Evolutionary conservation across 2,797 vertebrate genomes (phyloP), one percentile per base, ranked within the genome.

Genomic region (Liparis tanakae): DNA sequence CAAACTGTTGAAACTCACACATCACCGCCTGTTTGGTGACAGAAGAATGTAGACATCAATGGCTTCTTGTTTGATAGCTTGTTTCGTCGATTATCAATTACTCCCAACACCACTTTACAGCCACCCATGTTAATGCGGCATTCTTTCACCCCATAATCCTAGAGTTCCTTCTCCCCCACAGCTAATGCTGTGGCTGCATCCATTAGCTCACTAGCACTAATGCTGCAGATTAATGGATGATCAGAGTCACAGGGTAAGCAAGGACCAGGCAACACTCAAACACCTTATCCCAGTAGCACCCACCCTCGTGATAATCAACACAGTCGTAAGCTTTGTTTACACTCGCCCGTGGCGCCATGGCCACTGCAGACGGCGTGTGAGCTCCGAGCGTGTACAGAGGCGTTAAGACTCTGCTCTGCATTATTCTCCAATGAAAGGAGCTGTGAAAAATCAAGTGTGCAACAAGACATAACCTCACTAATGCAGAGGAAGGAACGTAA

Each of bases 181-280:
- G 68, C 75, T 86, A 89, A 82, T 80, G 76, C 81, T 82, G 81
- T 55, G 83, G 83, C 82, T 48, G 67, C 53, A 66, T 79, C 81
- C 87, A 91, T 90, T 87, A 91, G 87, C 89, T 90, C 89, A 82
- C 70, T 87, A 30, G 50, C 68, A 56, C 74, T 88, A 89, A 90
- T 85, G 82, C 83, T 83, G 71, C 80, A 86, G 89, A 90, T 91
- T 91, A 92, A 83, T 79, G 78, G 78, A 73, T 73, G 84, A n/a
- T n/a, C n/a, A 87, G 59, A 78, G 87, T 87, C 88, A 75, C 82
- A 87, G 85, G 82, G 86, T 86, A 65, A 85, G 73, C 34, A 3
- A 79, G 72, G 61, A 72, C 76, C 79, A 78, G 72, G 74, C 78
- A 78, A 77, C 85, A 76, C 68, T 72, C 73, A 87, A 82, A 72